A percentile compares a stretch with the other conserved stretches of the same genome.
Evolutionary conservation across 2,113 vertebrate species (phyloP).

Genomic region (Colistium nudipinnis): DNA sequence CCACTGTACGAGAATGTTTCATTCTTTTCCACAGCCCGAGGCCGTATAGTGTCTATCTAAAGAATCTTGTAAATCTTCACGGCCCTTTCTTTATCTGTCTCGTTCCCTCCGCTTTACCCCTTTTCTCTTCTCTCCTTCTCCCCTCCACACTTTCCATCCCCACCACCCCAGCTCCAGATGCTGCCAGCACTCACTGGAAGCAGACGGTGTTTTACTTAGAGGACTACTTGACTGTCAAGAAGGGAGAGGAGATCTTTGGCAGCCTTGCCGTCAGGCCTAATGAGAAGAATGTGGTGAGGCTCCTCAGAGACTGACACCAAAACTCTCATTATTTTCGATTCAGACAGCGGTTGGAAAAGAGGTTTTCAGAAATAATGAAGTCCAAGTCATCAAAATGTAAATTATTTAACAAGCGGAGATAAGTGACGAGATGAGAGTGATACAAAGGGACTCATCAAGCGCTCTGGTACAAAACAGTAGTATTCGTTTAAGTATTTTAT

Average conservation of each 20-base stretch:
- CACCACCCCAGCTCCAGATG: constrained; percentile 90
- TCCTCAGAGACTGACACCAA: background rate
- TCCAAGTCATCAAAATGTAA: no score
- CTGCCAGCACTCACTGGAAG: constrained; percentile 97
- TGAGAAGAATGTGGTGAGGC: constrained; percentile 93
- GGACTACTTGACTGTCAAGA: constrained; percentile 94
- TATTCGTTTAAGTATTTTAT: no score
- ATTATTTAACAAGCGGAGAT: no score
- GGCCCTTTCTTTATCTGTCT: background rate
- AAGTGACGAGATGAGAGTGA: no score
- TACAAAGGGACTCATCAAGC: no score
- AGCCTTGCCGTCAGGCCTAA: constrained; percentile 95
- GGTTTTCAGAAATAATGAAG: no score
- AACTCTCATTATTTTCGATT: no score
- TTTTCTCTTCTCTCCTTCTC: constrained; percentile 5
- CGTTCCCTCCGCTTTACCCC: background rate
- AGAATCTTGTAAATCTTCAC: constrained; percentile 1
- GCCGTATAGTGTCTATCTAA: background rate
- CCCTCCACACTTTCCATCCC: background rate
- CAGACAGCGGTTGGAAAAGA: no score
- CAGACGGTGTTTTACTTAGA: constrained; percentile 98
- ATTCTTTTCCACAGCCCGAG: background rate
- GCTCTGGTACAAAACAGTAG: no score
- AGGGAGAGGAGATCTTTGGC: constrained; percentile 95
- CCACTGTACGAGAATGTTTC: constrained; percentile 26